These are phyloP conservation scores for Drosophila melanosoma DNA, from an alignment of 2,888 invertebrate species.

Conservation along the genomic window DNA sequence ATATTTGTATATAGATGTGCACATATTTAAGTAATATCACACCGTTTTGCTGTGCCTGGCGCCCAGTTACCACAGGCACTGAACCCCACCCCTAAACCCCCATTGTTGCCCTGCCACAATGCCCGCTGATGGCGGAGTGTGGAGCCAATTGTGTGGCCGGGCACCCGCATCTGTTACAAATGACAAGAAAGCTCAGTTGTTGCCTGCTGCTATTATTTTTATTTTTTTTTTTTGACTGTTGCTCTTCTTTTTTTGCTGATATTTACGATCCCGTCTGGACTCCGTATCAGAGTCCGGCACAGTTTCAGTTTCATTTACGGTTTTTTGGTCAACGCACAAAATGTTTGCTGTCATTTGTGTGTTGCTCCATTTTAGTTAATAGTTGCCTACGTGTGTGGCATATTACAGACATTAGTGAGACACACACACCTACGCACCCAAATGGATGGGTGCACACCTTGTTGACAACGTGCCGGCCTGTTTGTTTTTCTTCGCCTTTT, in stretches of 20 bases:
- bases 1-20: constrained; percentile 9
- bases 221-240: constrained; percentile 24
- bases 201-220: constrained; percentile 16
- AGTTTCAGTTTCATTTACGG: constrained; percentile 10
- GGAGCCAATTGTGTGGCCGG: constrained; percentile 72
- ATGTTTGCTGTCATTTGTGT: constrained; percentile 69
- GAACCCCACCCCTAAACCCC: constrained; percentile 1
- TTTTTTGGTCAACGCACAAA: constrained; percentile 46
- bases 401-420: constrained; percentile 71
- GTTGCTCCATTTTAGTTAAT: constrained; percentile 72
- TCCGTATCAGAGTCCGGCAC: neutral
- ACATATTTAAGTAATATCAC: constrained; percentile 32
- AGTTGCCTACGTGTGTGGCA: constrained; percentile 78
- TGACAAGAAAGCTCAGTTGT: constrained; percentile 56
- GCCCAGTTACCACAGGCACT: constrained; percentile 56
- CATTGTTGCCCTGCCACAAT: neutral
- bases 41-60: constrained; percentile 41
- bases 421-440: constrained; percentile 5
- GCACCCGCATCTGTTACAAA: constrained; percentile 80
- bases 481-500: constrained; percentile 65
- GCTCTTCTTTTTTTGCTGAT: constrained; percentile 25
- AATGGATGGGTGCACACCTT: constrained; percentile 18
- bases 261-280: constrained; percentile 41
- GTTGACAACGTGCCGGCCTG: constrained; percentile 37
- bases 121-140: constrained; percentile 9